Evolutionary conservation across 2,113 vertebrate species (phyloP), one percentile per base, ranked within the genome.

Genomic region (Ahaetulla prasina): DNA sequence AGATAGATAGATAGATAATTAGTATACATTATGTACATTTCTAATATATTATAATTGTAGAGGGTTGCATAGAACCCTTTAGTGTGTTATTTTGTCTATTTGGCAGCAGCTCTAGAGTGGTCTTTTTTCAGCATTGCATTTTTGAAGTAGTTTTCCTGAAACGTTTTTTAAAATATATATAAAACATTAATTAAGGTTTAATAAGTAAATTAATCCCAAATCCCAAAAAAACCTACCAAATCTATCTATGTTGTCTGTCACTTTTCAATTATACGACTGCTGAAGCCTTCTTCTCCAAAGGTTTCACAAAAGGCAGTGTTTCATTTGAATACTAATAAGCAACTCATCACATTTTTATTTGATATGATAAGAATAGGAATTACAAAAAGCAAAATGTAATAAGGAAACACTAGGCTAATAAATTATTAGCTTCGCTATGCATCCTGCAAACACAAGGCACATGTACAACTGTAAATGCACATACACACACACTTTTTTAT

Each of bases 141-240:
- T 88, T 53, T 92, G 14, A 88, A 92, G 74, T 91, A n/a, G 11
- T 23, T 20, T 90, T 92, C 85, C 4, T 88, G 53, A 45, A 91
- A 27, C 60, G 8, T 22, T 91, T 35, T 89, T 94, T 74, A 50
- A 7, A n/a, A 68, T 22, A 80, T n/a, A n/a, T 63, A 88, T 89
- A 94, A 45, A 35, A 57, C 52, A 93, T 16, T 93, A 93, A 91
- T 93, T 74, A 88, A 91, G 91, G 86, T 91, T 93, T 94, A 94
- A 88, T 92, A 89, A 85, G 94, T 91, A 91, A 93, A 96, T 94
- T 93, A 47, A 43, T 92, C n/a, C n/a, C n/a, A n/a, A n/a, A n/a
- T n/a, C 95, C 94, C 94, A 95, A 90, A 95, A 95, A 96, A 93
- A 94, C 95, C 95, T 96, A 94, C 94, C 95, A 90, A 96, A 95